Evolutionary conservation across 2,888 invertebrate genomes (phyloP), one percentile per base, ranked within the genome.

Genomic region (Hirtodrosophila trivittata): DNA sequence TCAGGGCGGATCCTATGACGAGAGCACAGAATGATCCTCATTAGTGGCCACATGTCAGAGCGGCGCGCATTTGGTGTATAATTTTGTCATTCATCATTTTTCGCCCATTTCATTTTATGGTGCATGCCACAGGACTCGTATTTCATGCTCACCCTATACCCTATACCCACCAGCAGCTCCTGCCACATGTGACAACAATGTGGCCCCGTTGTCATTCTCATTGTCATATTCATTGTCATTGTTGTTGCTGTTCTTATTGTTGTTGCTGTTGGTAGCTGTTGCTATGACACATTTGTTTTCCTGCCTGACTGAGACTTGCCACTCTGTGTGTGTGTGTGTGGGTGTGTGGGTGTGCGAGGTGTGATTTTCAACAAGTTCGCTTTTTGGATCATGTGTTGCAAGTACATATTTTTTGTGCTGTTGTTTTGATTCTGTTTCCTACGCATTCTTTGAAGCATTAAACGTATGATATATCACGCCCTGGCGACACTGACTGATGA

Each of bases 11-110:
- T 47, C 38, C 37, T 37, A 47, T 62, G 66, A 54, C 41, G 52
- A 33, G 28, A 6, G 1, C 51, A 47, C 60, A 76, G 85, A 1
- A 77, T 82, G 80, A 85, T 85, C 82, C 83, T 83, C 83, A 83
- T 83, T 83, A 85, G 86, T 83, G 82, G 82, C 80, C 86, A 85
- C 80, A 83, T 83, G 86, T 85, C 82, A 80, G 73, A 38, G 50
- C 42, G 77, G 72, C 58, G 68, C 74, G 84, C 81, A 80, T 77
- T 84, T 81, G 80, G 80, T 85, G 82, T 80, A 85, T 83, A 83
- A 83, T 83, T 85, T 80, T 80, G 86, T 85, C 86, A 85, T 83
- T 83, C 82, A 83, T 83, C 80, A 83, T 83, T 83, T 83, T 83
- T 84, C 77, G 76, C 76, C 77, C 80, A 80, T 83, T 83, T 83